Evolutionary conservation across 2,888 invertebrate species (phyloP).

Genomic region (Apamea epomidion): DNA sequence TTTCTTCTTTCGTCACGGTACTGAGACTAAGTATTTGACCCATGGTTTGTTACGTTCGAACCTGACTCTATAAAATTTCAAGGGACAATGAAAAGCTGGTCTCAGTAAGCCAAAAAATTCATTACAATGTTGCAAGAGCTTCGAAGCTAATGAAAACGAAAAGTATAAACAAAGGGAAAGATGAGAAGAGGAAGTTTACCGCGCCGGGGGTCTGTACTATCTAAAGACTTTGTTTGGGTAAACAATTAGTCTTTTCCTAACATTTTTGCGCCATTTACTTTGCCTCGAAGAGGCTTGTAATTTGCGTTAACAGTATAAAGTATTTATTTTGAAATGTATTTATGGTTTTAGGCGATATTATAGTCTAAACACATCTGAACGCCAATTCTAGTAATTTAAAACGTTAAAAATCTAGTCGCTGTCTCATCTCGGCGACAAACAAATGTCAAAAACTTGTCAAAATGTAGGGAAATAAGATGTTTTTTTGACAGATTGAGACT

Average conservation of each 20-base stretch:
- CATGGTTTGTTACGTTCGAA: slow-evolving; percentile 61
- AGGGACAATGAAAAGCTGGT: slow-evolving; percentile 55
- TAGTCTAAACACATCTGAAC: neutral
- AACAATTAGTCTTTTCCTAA: slow-evolving; percentile 58
- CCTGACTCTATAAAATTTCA: slow-evolving; percentile 64
- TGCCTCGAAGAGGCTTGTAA: slow-evolving; percentile 23
- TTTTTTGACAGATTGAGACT: too few relatives aligned
- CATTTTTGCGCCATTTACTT: slow-evolving; percentile 46
- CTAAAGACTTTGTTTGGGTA: slow-evolving; percentile 58
- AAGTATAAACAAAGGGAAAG: slow-evolving; percentile 76
- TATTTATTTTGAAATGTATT: neutral
- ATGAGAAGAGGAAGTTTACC: slow-evolving; percentile 57
- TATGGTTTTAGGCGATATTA: too few relatives aligned
- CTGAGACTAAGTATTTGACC: slow-evolving; percentile 76
- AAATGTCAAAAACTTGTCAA: too few relatives aligned
- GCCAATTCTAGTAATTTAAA: too few relatives aligned
- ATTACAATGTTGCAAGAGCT: slow-evolving; percentile 64
- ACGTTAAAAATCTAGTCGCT: too few relatives aligned
- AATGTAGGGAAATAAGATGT: too few relatives aligned
- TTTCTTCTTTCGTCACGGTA: slow-evolving; percentile 83
- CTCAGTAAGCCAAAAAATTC: slow-evolving; percentile 53
- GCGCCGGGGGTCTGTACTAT: slow-evolving; percentile 51
- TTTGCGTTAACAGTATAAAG: slow-evolving; percentile 22
- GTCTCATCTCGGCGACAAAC: too few relatives aligned
- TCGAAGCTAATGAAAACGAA: slow-evolving; percentile 71